Conservation (phyloP, 2,888 invertebrate genomes). For the Acholoe squamosa region DNA sequence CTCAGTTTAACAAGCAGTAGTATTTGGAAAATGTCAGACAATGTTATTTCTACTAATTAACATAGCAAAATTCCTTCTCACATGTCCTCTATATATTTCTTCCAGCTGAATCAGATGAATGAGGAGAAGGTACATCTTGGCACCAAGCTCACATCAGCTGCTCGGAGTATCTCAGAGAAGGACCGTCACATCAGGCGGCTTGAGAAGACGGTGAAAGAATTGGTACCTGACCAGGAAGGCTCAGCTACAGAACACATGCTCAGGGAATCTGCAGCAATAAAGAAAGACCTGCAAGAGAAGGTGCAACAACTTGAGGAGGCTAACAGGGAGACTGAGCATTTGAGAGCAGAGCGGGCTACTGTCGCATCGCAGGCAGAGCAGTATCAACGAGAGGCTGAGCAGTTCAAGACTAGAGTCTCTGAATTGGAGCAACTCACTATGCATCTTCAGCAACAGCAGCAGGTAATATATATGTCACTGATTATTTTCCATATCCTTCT, state of each 20-base stretch:
- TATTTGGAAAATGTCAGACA: neutral
- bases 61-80: neutral
- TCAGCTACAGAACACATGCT: neutral
- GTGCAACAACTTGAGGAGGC: neutral
- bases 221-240: neutral
- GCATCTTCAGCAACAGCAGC: slow-evolving; percentile 7
- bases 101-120: slow-evolving; percentile 53
- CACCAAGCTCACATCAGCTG: slow-evolving; percentile 31
- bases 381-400: neutral
- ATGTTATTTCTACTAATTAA: neutral
- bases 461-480: neutral
- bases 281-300: neutral
- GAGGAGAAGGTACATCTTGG: slow-evolving; percentile 60
- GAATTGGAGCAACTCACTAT: neutral
- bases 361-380: neutral
- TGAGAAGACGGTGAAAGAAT: neutral
- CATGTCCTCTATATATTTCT: neutral
- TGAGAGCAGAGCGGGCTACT: neutral
- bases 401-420: neutral
- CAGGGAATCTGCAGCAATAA: neutral
- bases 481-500: too few relatives aligned
- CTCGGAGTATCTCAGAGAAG: neutral
- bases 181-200: slow-evolving; percentile 34
- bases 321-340: neutral
- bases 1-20: too few relatives aligned